phyloP scores from a whole-genome alignment of 2,113 vertebrate species.

The Tupaia chinensis region DNA sequence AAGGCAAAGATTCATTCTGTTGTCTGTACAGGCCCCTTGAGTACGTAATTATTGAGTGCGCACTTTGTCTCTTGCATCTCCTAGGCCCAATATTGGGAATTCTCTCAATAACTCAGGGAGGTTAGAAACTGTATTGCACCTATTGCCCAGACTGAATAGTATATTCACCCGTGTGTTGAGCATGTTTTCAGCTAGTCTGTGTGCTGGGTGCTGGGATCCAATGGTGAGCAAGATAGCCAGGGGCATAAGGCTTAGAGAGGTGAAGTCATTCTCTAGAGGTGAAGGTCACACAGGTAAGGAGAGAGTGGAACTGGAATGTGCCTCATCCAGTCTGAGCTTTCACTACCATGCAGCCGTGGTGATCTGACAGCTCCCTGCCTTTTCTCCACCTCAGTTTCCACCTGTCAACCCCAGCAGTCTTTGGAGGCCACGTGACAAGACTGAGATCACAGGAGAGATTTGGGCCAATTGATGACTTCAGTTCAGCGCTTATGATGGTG shows the following conservation, averaged over 20 bases:
- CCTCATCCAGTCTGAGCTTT: background rate
- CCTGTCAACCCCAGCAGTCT: background rate
- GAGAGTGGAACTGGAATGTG: background rate
- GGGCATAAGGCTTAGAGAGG: background rate
- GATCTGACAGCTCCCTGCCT: background rate
- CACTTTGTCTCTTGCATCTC: background rate
- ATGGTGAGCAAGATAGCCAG: background rate
- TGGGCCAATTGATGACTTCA: background rate
- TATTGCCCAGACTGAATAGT: background rate
- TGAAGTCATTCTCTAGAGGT: background rate
- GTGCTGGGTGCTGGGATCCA: background rate
- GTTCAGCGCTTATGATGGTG: background rate
- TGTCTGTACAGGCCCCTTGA: background rate
- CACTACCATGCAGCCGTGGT: rapidly evolving
- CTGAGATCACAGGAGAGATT: background rate
- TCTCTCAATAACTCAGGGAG: background rate
- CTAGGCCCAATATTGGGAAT: background rate
- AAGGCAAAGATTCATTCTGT: background rate
- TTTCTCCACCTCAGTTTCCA: background rate
- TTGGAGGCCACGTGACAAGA: background rate
- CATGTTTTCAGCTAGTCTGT: background rate
- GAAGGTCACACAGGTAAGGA: background rate
- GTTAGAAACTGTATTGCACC: background rate
- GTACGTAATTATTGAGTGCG: background rate
- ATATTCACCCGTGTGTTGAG: background rate